These are phyloP conservation scores for Actenoides lindsayi DNA, from an alignment of 2,113 vertebrate species.

Conservation along the genomic window DNA sequence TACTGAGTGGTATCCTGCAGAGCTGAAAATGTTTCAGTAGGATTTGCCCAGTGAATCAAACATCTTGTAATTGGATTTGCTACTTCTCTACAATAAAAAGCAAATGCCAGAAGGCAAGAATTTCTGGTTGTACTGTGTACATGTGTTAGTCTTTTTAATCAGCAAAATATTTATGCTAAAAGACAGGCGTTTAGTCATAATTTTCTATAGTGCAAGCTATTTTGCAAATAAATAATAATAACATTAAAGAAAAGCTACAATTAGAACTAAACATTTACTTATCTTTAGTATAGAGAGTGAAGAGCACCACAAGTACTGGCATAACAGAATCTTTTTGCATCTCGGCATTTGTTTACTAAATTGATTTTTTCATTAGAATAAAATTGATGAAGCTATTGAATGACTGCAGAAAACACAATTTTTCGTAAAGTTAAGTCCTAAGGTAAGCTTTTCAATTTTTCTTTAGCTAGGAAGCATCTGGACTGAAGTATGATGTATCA, in stretches of 20 bases:
- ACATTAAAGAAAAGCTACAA: background rate
- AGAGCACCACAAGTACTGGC: background rate
- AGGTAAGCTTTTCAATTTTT: background rate
- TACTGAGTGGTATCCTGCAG: slow-evolving; percentile 42
- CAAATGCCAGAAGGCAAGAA: background rate
- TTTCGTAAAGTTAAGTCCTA: background rate
- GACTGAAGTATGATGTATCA: background rate
- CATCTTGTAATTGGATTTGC: slow-evolving; percentile 43
- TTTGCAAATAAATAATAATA: slow-evolving; percentile 4
- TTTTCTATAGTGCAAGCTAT: background rate
- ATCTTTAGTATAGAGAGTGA: background rate
- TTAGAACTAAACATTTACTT: background rate
- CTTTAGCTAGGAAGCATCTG: background rate
- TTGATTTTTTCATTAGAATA: background rate
- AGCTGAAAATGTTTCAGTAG: slow-evolving; percentile 32
- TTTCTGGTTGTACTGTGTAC: background rate
- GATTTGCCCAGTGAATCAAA: slow-evolving; percentile 53
- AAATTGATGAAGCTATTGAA: background rate
- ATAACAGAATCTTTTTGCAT: background rate
- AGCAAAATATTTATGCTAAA: slow-evolving; percentile 34
- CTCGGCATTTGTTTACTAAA: background rate
- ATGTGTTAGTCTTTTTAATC: background rate
- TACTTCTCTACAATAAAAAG: slow-evolving; percentile 23
- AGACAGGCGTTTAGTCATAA: background rate
- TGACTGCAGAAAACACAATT: background rate